These are phyloP conservation scores for Urocitellus parryii DNA, from an alignment of 2,113 vertebrate species.

Conservation along the genomic window DNA sequence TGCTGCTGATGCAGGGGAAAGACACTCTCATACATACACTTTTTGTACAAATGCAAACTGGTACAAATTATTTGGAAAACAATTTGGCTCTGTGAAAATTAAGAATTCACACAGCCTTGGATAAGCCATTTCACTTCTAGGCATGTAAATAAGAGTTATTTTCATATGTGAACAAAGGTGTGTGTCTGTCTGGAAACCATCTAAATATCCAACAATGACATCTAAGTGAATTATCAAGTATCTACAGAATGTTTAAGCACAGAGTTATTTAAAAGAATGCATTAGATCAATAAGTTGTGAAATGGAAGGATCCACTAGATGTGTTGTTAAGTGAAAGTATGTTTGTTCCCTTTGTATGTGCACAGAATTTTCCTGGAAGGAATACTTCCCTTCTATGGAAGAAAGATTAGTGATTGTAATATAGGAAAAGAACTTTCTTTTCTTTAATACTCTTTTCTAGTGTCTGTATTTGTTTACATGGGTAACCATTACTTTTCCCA, in stretches of 20 bases:
- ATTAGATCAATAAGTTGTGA: not conserved
- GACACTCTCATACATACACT: not conserved
- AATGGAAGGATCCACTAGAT: not conserved
- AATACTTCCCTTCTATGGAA: not conserved
- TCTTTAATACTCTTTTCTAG: not conserved
- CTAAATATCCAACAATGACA: not conserved
- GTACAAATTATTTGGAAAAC: not conserved
- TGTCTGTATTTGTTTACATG: not conserved
- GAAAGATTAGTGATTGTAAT: not conserved
- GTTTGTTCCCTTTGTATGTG: rapidly evolving
- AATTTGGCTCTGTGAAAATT: not conserved
- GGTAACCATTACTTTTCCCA: not conserved
- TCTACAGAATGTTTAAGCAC: not conserved
- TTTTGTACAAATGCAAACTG: not conserved
- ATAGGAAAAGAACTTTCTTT: not conserved
- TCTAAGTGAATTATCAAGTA: not conserved
- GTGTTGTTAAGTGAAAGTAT: not conserved
- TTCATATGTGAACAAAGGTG: not conserved
- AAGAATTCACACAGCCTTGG: not conserved
- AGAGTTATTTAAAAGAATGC: not conserved
- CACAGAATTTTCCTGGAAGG: not conserved
- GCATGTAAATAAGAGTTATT: not conserved
- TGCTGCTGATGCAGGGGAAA: not conserved
- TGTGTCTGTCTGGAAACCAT: conserved; percentile 17
- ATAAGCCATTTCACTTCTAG: not conserved